phyloP scores from a whole-genome alignment of 2,797 vertebrate species.

The Sebastes minor region DNA sequence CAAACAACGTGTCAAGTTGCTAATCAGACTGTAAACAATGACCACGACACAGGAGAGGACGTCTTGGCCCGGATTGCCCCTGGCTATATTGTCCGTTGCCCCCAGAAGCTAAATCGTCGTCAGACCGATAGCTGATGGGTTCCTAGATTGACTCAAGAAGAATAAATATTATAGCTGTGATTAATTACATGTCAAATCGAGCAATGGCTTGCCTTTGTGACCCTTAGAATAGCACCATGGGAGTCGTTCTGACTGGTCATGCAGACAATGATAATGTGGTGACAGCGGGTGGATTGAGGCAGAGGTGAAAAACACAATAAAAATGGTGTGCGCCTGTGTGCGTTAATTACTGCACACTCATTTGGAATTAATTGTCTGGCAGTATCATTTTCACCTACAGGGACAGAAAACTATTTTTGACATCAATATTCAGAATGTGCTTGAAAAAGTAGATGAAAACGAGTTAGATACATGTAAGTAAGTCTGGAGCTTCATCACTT shows the following conservation, averaged over 20 bases:
- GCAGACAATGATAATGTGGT: background rate
- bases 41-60: background rate
- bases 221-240: background rate
- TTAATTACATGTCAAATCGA: background rate
- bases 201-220: background rate
- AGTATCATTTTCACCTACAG: background rate
- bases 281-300: background rate
- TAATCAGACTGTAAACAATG: background rate
- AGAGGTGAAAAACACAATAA: constrained; percentile 9
- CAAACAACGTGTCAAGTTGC: too few relatives aligned
- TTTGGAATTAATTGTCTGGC: constrained; percentile 5
- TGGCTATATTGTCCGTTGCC: background rate
- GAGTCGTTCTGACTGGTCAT: background rate
- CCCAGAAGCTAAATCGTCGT: background rate
- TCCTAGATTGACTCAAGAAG: background rate
- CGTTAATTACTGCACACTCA: background rate
- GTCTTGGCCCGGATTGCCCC: background rate
- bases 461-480: background rate
- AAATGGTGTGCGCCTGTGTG: background rate
- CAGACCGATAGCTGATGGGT: too few relatives aligned
- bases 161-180: background rate
- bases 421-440: constrained; percentile 1
- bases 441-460: background rate
- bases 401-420: background rate
- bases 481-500: background rate